Conservation (phyloP, 1,140 invertebrate species). For the Drosophila albomicans region DNA sequence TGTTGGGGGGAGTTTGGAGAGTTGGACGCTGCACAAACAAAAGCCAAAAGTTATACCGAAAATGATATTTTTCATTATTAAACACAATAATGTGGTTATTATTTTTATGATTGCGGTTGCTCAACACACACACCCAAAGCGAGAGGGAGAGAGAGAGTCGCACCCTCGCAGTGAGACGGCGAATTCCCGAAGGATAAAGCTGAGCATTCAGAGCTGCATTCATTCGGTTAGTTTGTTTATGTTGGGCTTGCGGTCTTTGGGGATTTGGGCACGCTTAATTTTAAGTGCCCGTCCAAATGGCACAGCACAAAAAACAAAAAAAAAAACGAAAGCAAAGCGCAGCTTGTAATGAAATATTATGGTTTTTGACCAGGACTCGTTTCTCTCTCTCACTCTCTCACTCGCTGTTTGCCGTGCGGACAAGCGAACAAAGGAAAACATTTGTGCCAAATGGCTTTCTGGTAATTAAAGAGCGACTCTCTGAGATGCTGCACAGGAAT, state of each 20-base stretch:
- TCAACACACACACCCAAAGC: slow-evolving; percentile 14
- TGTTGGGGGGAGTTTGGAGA: slow-evolving; percentile 8
- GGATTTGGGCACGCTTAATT: slow-evolving; percentile 83
- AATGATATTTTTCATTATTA: slow-evolving; percentile 85
- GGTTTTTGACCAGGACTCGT: slow-evolving; percentile 64
- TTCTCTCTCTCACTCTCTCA: background rate
- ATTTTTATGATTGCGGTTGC: slow-evolving; percentile 81
- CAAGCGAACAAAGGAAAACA: slow-evolving; percentile 73
- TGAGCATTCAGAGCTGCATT: slow-evolving; percentile 63
- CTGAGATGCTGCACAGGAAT: background rate
- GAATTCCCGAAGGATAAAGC: slow-evolving; percentile 14
- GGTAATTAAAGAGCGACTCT: slow-evolving; percentile 70
- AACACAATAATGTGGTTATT: slow-evolving; percentile 84
- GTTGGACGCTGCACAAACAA: slow-evolving; percentile 60
- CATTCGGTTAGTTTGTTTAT: slow-evolving; percentile 83
- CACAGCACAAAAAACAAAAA: slow-evolving; percentile 12
- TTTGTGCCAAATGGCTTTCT: slow-evolving; percentile 75
- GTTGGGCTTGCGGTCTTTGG: slow-evolving; percentile 82
- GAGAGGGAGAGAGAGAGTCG: background rate
- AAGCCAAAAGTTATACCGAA: slow-evolving; percentile 81
- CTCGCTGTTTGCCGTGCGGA: slow-evolving; percentile 50
- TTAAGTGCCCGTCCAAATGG: slow-evolving; percentile 80
- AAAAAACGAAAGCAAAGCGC: slow-evolving; percentile 36
- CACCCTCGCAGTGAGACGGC: background rate
- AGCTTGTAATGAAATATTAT: slow-evolving; percentile 78